Evolutionary conservation across 2,113 vertebrate species (phyloP).

Genomic region (Leptocoma aspasia): DNA sequence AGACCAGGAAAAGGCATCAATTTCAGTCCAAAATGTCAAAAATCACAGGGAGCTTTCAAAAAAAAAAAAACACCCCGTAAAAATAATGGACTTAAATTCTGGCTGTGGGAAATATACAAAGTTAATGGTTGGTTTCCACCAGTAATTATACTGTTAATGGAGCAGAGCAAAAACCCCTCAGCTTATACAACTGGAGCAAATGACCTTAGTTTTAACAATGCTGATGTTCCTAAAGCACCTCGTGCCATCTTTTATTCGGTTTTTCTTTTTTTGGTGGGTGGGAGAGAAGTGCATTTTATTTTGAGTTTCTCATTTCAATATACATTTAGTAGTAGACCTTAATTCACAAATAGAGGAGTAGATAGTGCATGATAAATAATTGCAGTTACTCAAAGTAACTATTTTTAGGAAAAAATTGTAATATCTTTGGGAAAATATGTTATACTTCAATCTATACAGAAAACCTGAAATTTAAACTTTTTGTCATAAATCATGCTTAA

Average conservation of each 20-base stretch:
- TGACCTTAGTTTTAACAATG: neutral
- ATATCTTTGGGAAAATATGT: neutral
- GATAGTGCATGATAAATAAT: neutral
- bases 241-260: accelerated
- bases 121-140: slow-evolving; percentile 46
- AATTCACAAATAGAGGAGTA: neutral
- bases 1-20: neutral
- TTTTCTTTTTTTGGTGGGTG: neutral
- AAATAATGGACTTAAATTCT: slow-evolving; percentile 10
- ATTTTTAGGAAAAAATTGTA: neutral
- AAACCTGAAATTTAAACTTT: neutral
- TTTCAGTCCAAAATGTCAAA: slow-evolving; percentile 40
- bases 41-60: slow-evolving; percentile 45
- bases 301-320: neutral
- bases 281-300: neutral
- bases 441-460: neutral
- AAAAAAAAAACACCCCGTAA: slow-evolving; percentile 11
- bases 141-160: slow-evolving; percentile 65
- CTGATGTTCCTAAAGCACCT: neutral
- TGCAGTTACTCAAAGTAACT: neutral
- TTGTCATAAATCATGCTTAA: neutral
- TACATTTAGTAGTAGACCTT: neutral
- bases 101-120: slow-evolving; percentile 8
- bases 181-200: slow-evolving; percentile 24
- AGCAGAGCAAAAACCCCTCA: neutral